A percentile compares a stretch with the other conserved stretches of the same genome.
Conservation (phyloP, 2,113 vertebrate genomes). For the Sciurus niger region DNA sequence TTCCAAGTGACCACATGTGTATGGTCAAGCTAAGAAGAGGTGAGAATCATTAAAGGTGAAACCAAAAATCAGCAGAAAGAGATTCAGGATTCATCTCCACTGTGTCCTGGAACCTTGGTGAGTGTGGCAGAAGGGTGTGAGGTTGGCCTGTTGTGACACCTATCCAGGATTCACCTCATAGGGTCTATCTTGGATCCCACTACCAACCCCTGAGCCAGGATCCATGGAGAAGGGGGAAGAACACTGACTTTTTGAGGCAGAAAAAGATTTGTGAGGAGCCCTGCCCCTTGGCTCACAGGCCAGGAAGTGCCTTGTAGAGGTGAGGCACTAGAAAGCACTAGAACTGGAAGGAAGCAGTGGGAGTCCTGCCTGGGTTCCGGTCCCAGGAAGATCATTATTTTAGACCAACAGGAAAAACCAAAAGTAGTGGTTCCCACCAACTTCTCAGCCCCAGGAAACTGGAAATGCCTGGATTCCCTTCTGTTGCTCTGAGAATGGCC, state of each 20-base stretch:
- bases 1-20: background rate
- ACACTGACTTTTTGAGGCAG: background rate
- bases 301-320: slow-evolving; percentile 67
- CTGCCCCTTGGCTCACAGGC: slow-evolving; percentile 24
- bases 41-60: background rate
- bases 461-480: background rate
- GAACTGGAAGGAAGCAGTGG: background rate
- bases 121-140: background rate
- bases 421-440: slow-evolving; percentile 69
- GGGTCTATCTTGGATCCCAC: background rate
- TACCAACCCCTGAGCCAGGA: background rate
- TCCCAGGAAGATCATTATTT: slow-evolving; percentile 45
- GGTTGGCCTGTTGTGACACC: background rate
- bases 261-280: background rate
- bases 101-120: background rate
- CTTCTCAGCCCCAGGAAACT: slow-evolving; percentile 22
- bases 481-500: background rate
- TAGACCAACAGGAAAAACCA: slow-evolving; percentile 73
- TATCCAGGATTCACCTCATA: background rate
- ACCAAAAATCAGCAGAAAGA: background rate
- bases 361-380: slow-evolving; percentile 25
- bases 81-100: background rate
- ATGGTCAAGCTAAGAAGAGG: background rate
- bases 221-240: background rate
- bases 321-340: background rate